Evolutionary conservation across 2,113 vertebrate species (phyloP).

Genomic region (Laticauda colubrina): DNA sequence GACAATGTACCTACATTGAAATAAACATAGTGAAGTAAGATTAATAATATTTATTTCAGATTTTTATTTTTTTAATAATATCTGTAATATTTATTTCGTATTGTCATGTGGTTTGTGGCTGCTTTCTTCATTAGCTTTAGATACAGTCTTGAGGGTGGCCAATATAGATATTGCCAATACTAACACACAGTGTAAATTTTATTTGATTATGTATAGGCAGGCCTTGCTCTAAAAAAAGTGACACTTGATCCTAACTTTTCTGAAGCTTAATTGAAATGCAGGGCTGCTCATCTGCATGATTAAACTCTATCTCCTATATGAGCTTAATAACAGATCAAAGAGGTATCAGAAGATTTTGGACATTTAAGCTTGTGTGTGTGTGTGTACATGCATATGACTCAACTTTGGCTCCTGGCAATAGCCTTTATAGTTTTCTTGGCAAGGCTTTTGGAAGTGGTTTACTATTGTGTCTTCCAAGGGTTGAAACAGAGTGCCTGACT

Average conservation of each 20-base stretch:
- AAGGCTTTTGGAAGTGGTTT: background rate
- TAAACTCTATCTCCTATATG: background rate
- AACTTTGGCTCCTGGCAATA: background rate
- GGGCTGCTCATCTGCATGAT: background rate
- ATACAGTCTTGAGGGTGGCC: background rate
- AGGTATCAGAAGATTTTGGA: background rate
- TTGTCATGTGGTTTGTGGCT: background rate
- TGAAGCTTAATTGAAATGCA: background rate
- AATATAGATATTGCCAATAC: background rate
- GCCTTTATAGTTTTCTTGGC: background rate
- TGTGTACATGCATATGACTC: background rate
- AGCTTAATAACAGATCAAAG: background rate
- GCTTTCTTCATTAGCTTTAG: background rate
- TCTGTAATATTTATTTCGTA: background rate
- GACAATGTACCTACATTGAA: background rate
- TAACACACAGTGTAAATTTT: background rate
- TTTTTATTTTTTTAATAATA: background rate
- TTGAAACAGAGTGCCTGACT: background rate
- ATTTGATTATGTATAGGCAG: background rate
- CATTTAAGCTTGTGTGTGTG: background rate
- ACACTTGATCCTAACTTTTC: background rate
- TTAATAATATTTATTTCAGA: background rate
- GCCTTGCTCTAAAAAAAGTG: background rate
- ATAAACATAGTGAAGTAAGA: background rate
- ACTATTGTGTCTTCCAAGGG: background rate